Evolutionary conservation across 2,888 invertebrate genomes (phyloP).

Genomic region (Synanthedon tipuliformis): DNA sequence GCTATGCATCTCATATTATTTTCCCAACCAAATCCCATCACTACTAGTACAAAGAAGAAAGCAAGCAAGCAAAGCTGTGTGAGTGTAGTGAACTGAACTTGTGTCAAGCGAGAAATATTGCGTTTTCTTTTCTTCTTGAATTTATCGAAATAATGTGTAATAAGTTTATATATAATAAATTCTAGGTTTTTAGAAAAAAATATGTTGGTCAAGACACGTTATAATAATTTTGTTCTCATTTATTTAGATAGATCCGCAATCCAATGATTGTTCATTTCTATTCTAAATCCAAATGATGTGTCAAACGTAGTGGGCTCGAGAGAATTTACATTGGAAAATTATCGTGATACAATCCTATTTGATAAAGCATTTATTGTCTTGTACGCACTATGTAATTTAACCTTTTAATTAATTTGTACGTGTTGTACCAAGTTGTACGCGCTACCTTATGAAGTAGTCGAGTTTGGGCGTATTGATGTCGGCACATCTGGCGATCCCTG

Average conservation of each 20-base stretch:
- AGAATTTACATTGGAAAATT: constrained; percentile 40
- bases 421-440: not conserved
- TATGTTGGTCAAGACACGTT: no score
- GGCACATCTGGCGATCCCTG: constrained; percentile 43
- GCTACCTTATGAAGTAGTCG: not conserved
- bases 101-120: constrained; percentile 39
- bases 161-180: constrained; percentile 30
- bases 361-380: constrained; percentile 17
- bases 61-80: constrained; percentile 28
- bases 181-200: no score
- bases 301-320: constrained; percentile 43
- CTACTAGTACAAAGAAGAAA: constrained; percentile 45
- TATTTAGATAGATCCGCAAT: constrained; percentile 1
- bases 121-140: constrained; percentile 53
- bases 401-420: constrained; percentile 7
- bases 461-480: constrained; percentile 29
- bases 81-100: no score
- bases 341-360: constrained; percentile 32
- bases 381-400: constrained; percentile 18
- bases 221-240: no score
- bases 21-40: no score
- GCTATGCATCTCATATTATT: no score
- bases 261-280: constrained; percentile 1
- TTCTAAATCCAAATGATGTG: constrained; percentile 28
- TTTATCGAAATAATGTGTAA: constrained; percentile 27